A percentile compares a stretch with the other conserved stretches of the same genome.
Evolutionary conservation across 2,113 vertebrate species (phyloP).

Genomic region (Bucco capensis): DNA sequence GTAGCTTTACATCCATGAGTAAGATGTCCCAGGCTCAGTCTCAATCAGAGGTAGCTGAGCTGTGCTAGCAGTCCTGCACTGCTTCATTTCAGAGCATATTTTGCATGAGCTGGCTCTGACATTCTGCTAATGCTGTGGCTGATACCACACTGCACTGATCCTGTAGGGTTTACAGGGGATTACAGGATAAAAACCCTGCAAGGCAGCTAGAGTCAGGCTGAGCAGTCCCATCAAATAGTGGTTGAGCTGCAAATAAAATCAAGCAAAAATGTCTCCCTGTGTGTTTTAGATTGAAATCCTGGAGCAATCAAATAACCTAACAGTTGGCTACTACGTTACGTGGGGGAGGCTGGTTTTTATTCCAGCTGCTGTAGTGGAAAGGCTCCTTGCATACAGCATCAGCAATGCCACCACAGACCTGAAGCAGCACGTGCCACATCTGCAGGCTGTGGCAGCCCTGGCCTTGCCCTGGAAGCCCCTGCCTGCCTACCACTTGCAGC

Average conservation of each 20-base stretch:
- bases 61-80: not conserved
- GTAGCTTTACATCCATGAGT: not conserved
- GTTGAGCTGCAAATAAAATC: not conserved
- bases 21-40: not conserved
- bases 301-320: conserved; percentile 86
- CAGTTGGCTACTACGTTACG: conserved; percentile 88
- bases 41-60: not conserved
- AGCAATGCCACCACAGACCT: conserved; percentile 88
- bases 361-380: conserved; percentile 81
- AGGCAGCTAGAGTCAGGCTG: not conserved
- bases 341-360: conserved; percentile 82
- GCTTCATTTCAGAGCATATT: accelerated
- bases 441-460: conserved; percentile 85
- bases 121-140: not conserved
- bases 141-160: not conserved
- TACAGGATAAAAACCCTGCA: not conserved
- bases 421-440: conserved; percentile 82
- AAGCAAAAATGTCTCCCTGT: not conserved
- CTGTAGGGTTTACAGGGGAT: not conserved
- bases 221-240: not conserved
- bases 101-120: not conserved
- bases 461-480: conserved; percentile 82
- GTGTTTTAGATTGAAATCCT: conserved; percentile 84
- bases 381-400: conserved; percentile 80
- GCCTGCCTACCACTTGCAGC: conserved; percentile 83